Percentiles rank a stretch among this genome's conserved stretches.
phyloP scores from a whole-genome alignment of 2,113 vertebrate genomes.

The Psammodynastes pulverulentus region DNA sequence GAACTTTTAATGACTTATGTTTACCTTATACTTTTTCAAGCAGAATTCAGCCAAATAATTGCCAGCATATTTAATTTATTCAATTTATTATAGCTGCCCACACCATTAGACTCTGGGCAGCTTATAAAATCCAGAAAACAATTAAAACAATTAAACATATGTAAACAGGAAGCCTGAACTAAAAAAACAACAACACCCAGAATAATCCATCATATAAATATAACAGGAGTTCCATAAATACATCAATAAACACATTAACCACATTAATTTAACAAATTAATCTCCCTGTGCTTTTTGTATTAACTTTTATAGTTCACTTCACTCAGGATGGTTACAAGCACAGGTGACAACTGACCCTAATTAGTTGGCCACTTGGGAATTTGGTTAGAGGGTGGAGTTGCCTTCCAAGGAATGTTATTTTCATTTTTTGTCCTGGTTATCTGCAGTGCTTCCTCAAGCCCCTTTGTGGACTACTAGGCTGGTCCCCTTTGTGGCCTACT shows the following conservation, averaged over 20 bases:
- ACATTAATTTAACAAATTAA: neutral
- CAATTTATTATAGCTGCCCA: neutral
- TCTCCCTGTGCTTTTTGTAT: neutral
- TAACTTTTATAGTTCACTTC: neutral
- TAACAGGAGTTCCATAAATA: neutral
- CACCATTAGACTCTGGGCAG: neutral
- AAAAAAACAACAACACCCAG: neutral
- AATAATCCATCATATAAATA: neutral
- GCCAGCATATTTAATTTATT: neutral
- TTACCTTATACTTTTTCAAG: neutral
- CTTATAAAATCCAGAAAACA: neutral
- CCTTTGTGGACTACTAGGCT: neutral
- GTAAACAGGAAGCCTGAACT: neutral
- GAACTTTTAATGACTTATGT: neutral
- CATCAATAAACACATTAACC: neutral
- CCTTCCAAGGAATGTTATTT: neutral
- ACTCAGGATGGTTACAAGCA: neutral
- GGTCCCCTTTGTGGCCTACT: neutral
- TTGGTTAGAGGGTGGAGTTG: neutral
- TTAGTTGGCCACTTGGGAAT: neutral
- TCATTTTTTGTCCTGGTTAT: neutral
- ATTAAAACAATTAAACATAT: neutral
- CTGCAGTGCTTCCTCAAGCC: neutral
- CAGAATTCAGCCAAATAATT: neutral
- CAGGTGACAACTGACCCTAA: neutral